These are phyloP conservation scores for Chrysolina oricalcia DNA, from an alignment of 2,888 invertebrate species.

Conservation along the genomic window DNA sequence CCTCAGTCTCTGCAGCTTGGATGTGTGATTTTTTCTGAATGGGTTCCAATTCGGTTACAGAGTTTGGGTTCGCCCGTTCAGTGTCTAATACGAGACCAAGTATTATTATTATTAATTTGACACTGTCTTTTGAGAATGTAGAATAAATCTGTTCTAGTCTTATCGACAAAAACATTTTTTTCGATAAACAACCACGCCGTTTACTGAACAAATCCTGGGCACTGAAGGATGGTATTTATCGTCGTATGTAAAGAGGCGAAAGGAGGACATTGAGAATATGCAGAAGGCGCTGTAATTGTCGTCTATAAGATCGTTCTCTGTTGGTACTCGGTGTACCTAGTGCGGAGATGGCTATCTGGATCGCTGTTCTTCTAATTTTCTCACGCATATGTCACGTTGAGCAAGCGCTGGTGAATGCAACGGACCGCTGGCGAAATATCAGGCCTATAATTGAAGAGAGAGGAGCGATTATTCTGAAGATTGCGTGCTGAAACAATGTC, in stretches of 20 bases:
- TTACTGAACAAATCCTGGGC: neutral
- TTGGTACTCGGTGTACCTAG: neutral
- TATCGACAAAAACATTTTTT: too few species aligned
- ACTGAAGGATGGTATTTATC: neutral
- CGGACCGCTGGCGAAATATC: constrained; percentile 6
- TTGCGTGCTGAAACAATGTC: constrained; percentile 9
- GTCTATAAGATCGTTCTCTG: constrained; percentile 3
- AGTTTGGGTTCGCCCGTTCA: too few species aligned
- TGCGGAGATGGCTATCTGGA: constrained; percentile 20
- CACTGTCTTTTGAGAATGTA: too few species aligned
- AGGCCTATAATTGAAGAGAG: neutral
- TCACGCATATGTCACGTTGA: constrained; percentile 24
- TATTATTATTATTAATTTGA: too few species aligned
- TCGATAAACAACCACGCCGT: neutral
- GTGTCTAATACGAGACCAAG: too few species aligned
- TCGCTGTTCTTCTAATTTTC: constrained; percentile 20
- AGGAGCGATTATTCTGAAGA: constrained; percentile 15
- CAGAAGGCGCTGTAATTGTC: constrained; percentile 20
- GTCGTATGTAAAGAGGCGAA: constrained; percentile 2
- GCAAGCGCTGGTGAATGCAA: constrained; percentile 15
- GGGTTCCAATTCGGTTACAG: too few species aligned
- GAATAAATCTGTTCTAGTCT: too few species aligned
- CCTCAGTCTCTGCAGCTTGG: too few species aligned
- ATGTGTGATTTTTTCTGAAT: too few species aligned
- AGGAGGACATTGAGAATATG: constrained; percentile 17